Percentiles rank a stretch among this genome's conserved stretches.
Evolutionary conservation across 2,797 vertebrate species (phyloP).

Genomic region (Apogon hyalosoma): DNA sequence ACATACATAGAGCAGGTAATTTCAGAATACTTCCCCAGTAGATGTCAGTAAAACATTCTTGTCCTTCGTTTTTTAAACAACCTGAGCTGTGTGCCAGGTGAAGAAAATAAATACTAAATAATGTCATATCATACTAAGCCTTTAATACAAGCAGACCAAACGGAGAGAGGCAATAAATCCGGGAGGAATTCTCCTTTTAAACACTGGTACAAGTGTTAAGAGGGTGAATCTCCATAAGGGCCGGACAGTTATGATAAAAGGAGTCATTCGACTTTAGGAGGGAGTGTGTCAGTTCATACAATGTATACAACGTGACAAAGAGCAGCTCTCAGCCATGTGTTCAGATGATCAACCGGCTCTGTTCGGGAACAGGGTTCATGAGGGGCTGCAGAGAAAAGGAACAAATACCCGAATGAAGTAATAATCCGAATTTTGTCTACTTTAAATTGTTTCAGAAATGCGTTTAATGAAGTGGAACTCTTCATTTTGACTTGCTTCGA

Average conservation of each 20-base stretch:
- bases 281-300: slow-evolving; percentile 1
- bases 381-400: neutral
- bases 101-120: slow-evolving; percentile 28
- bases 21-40: slow-evolving; percentile 71
- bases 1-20: slow-evolving; percentile 12
- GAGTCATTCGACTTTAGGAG: slow-evolving; percentile 8
- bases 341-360: slow-evolving; percentile 38
- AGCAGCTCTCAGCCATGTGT: slow-evolving; percentile 37
- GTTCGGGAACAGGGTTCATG: neutral
- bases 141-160: slow-evolving; percentile 32
- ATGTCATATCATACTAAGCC: slow-evolving; percentile 31
- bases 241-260: slow-evolving; percentile 37
- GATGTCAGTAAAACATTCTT: slow-evolving; percentile 81
- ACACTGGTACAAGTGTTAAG: slow-evolving; percentile 21
- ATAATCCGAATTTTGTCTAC: slow-evolving; percentile 1
- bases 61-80: slow-evolving; percentile 38
- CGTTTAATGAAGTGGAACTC: neutral
- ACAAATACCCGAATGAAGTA: neutral
- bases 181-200: slow-evolving; percentile 29
- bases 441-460: slow-evolving; percentile 16
- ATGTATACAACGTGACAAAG: slow-evolving; percentile 37
- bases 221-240: slow-evolving; percentile 34
- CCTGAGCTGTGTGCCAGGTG: slow-evolving; percentile 20
- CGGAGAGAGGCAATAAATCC: slow-evolving; percentile 22
- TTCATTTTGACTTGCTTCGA: neutral